phyloP scores from a whole-genome alignment of 2,797 vertebrate genomes.

The Moxostoma hubbsi region DNA sequence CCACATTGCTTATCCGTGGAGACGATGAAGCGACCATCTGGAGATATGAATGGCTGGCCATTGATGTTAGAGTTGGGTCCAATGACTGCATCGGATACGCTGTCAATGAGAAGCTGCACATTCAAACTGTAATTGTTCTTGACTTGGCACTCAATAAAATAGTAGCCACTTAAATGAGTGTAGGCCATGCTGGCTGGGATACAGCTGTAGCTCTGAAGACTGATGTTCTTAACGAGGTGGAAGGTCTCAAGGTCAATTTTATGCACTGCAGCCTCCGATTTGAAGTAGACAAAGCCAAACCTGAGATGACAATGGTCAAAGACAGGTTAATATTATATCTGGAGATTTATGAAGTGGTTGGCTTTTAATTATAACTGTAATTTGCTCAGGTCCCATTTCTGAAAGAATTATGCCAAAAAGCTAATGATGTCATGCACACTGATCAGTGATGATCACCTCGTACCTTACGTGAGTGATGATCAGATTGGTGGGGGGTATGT shows the following conservation, averaged over 20 bases:
- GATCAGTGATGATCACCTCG: slow-evolving; percentile 46
- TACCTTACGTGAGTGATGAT: slow-evolving; percentile 97
- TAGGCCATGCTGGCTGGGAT: slow-evolving; percentile 88
- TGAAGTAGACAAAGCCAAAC: slow-evolving; percentile 94
- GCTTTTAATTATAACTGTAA: slow-evolving; percentile 70
- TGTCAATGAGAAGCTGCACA: slow-evolving; percentile 88
- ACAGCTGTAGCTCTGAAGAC: slow-evolving; percentile 83
- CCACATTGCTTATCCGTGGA: slow-evolving; percentile 73
- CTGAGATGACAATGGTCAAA: slow-evolving; percentile 74
- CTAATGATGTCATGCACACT: slow-evolving; percentile 47
- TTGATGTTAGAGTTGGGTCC: slow-evolving; percentile 81
- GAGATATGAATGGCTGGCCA: slow-evolving; percentile 83
- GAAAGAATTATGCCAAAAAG: slow-evolving; percentile 56
- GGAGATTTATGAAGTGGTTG: slow-evolving; percentile 60
- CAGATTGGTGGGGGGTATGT: slow-evolving; percentile 94
- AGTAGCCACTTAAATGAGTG: slow-evolving; percentile 91
- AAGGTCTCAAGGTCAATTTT: slow-evolving; percentile 96
- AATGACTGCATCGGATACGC: slow-evolving; percentile 86
- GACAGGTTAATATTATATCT: slow-evolving; percentile 72
- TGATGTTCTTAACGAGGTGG: slow-evolving; percentile 87
- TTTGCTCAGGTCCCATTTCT: slow-evolving; percentile 66
- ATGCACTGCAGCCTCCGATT: slow-evolving; percentile 80
- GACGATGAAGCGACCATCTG: slow-evolving; percentile 87
- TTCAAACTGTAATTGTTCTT: slow-evolving; percentile 26
- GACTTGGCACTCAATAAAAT: slow-evolving; percentile 85